Percentiles rank a stretch among this genome's conserved stretches.
Conservation (phyloP, 2,888 invertebrate genomes). For the Alloscopus bannaensis region DNA sequence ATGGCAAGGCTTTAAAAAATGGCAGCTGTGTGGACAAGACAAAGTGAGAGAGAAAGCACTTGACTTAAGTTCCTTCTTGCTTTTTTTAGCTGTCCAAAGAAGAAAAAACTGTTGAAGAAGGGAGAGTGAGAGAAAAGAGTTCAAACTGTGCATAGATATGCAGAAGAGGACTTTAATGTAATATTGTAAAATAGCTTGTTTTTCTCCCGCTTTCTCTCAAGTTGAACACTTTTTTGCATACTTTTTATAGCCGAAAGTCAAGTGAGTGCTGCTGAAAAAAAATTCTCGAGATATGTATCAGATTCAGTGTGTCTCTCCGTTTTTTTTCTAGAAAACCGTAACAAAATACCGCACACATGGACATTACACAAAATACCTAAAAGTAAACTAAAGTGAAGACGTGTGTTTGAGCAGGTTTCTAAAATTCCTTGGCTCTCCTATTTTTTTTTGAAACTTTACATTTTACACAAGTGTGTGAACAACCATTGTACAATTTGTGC, state of each 20-base stretch:
- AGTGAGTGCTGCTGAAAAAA: constrained; percentile 26
- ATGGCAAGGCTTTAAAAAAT: constrained; percentile 29
- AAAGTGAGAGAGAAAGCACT: constrained; percentile 33
- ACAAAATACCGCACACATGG: too few species aligned
- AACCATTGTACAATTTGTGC: too few species aligned
- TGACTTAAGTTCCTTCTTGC: constrained; percentile 14
- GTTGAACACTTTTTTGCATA: constrained; percentile 25
- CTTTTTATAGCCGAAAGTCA: constrained; percentile 26
- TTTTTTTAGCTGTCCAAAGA: neutral
- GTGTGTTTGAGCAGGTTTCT: too few species aligned
- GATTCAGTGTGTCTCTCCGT: too few species aligned
- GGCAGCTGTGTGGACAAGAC: constrained; percentile 45
- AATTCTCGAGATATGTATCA: too few species aligned
- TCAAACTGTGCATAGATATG: constrained; percentile 16
- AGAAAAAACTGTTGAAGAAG: neutral
- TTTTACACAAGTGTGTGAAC: too few species aligned
- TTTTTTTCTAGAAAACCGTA: too few species aligned
- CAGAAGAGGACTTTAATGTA: constrained; percentile 13
- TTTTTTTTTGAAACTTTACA: too few species aligned
- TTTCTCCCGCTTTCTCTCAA: neutral
- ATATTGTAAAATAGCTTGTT: constrained; percentile 28
- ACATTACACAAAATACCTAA: too few species aligned
- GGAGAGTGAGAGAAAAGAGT: constrained; percentile 1
- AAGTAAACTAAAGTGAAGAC: too few species aligned
- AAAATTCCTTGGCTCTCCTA: too few species aligned